These are phyloP conservation scores for Zootoca vivipara DNA, from an alignment of 2,113 vertebrate species.

Conservation along the genomic window DNA sequence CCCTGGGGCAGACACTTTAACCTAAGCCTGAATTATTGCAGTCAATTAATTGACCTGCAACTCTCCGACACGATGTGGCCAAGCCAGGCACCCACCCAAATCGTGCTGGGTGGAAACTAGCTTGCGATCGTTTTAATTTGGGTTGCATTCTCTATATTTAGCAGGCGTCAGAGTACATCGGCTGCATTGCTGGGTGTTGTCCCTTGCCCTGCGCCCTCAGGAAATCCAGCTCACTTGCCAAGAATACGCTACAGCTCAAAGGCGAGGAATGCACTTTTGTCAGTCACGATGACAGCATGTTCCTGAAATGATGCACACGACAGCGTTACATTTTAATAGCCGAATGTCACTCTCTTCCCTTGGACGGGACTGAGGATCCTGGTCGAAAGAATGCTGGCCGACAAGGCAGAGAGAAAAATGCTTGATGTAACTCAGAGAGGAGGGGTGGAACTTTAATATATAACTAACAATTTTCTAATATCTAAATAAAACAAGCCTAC, in stretches of 20 bases:
- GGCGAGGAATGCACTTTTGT: not conserved
- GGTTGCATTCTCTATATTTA: not conserved
- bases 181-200: not conserved
- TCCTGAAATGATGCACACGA: not conserved
- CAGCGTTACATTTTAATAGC: too few species aligned
- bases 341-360: not conserved
- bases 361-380: not conserved
- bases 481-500: too few species aligned
- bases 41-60: not conserved
- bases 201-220: not conserved
- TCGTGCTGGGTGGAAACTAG: not conserved
- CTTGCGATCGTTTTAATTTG: not conserved
- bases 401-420: not conserved
- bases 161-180: not conserved
- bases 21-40: too few species aligned
- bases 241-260: not conserved
- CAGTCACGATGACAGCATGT: not conserved
- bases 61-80: too few species aligned
- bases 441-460: not conserved
- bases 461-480: not conserved
- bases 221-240: not conserved
- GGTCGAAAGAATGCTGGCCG: not conserved
- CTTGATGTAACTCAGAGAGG: not conserved
- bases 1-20: too few species aligned
- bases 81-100: too few species aligned